Evolutionary conservation across 2,113 vertebrate genomes (phyloP).

Genomic region (Nannobrachium achirus): DNA sequence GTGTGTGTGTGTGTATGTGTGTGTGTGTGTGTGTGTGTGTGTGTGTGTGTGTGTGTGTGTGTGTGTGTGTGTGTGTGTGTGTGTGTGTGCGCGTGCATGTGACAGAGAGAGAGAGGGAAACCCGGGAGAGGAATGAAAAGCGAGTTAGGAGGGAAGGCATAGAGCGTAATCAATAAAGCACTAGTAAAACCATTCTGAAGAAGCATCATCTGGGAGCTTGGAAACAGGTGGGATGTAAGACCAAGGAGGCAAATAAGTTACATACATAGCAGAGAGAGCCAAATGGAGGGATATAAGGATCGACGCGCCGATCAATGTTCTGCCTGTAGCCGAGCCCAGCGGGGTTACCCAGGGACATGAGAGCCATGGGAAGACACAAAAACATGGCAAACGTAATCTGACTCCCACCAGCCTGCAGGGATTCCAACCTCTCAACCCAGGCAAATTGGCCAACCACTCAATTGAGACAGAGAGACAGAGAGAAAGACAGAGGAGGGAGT

Average conservation of each 20-base stretch:
- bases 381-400: constrained; percentile 44
- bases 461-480: neutral
- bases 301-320: constrained; percentile 39
- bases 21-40: no score
- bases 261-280: constrained; percentile 3
- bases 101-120: no score
- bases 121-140: constrained; percentile 26
- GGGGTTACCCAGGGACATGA: constrained; percentile 61
- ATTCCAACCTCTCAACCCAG: constrained; percentile 35
- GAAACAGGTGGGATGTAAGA: constrained; percentile 37
- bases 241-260: constrained; percentile 29
- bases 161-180: constrained; percentile 26
- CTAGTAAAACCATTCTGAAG: constrained; percentile 30
- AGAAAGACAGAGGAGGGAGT: neutral
- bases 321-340: constrained; percentile 40
- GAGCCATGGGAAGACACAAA: constrained; percentile 49
- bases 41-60: no score
- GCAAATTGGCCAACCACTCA: constrained; percentile 7
- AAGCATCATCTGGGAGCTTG: constrained; percentile 30
- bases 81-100: no score
- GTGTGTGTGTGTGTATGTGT: no score
- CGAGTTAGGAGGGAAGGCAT: constrained; percentile 36
- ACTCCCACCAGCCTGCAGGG: constrained; percentile 40
- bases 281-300: constrained; percentile 26
- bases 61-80: no score